phyloP scores from a whole-genome alignment of 2,113 vertebrate species.

The Ginglymostoma cirratum region DNA sequence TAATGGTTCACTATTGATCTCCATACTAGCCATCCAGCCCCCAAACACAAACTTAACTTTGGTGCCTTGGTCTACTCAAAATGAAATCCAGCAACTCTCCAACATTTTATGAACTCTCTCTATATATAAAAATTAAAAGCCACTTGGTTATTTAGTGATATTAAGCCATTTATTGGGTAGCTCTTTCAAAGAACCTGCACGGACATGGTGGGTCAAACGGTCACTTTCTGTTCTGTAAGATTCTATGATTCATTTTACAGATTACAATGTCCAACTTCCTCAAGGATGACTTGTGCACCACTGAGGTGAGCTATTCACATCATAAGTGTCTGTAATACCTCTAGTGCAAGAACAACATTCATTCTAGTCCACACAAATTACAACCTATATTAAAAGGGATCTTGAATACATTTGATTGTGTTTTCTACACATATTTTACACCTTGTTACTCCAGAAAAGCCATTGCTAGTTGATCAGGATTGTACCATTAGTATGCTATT shows the following conservation, averaged over 20 bases:
- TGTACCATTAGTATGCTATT: neutral
- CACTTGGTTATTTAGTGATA: neutral
- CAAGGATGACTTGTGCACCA: neutral
- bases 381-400: neutral
- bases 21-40: neutral
- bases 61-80: slow-evolving; percentile 7
- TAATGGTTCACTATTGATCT: neutral
- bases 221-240: neutral
- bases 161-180: neutral
- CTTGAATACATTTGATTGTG: neutral
- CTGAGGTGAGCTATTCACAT: neutral
- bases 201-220: neutral
- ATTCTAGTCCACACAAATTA: neutral
- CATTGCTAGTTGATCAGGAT: neutral
- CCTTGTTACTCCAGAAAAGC: neutral
- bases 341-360: neutral
- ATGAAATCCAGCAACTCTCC: neutral
- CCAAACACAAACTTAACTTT: neutral
- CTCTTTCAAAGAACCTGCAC: neutral
- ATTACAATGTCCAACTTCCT: neutral
- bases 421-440: slow-evolving; percentile 9
- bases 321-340: slow-evolving; percentile 1
- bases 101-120: neutral
- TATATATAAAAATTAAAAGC: neutral
- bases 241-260: neutral